Percentiles rank a stretch among this genome's conserved stretches.
These are phyloP conservation scores for Aphelinus atriplicis DNA, from an alignment of 1,140 invertebrate genomes.

Conservation along the genomic window DNA sequence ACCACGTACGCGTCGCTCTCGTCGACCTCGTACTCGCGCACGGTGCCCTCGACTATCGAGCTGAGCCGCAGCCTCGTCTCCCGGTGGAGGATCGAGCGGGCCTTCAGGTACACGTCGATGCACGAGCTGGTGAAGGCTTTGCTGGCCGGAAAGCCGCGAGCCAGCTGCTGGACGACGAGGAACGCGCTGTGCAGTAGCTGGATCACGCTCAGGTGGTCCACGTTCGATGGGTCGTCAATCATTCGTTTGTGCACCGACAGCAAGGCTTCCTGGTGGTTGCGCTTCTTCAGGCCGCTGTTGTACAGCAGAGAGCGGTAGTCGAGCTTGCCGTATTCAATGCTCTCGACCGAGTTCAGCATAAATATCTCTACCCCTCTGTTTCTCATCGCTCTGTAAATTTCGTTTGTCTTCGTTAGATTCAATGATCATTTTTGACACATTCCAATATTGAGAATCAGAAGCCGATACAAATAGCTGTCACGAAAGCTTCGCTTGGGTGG, in stretches of 20 bases:
- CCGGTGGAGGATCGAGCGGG: constrained; percentile 60
- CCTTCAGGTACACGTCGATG: constrained; percentile 77
- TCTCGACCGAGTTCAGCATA: constrained; percentile 67
- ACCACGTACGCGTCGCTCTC: constrained; percentile 26
- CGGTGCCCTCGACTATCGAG: constrained; percentile 48
- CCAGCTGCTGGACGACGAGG: constrained; percentile 72
- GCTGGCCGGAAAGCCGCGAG: constrained; percentile 67
- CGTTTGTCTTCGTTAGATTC: too few relatives aligned
- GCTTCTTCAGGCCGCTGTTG: constrained; percentile 63
- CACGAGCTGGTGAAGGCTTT: constrained; percentile 70
- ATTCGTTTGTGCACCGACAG: constrained; percentile 67
- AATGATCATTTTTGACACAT: too few relatives aligned
- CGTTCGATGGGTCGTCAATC: constrained; percentile 59
- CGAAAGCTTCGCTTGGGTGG: too few relatives aligned
- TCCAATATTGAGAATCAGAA: too few relatives aligned
- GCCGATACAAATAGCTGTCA: too few relatives aligned
- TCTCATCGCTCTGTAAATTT: constrained; percentile 86
- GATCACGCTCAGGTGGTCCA: constrained; percentile 68
- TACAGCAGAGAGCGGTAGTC: constrained; percentile 71
- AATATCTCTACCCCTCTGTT: constrained; percentile 96
- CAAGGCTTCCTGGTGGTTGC: constrained; percentile 61
- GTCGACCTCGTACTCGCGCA: constrained; percentile 34
- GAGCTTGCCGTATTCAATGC: constrained; percentile 49
- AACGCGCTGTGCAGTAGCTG: constrained; percentile 74
- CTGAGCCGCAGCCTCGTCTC: constrained; percentile 51